These are phyloP conservation scores for Eidolon dupreanum DNA, from an alignment of 2,797 vertebrate genomes.

Conservation along the genomic window DNA sequence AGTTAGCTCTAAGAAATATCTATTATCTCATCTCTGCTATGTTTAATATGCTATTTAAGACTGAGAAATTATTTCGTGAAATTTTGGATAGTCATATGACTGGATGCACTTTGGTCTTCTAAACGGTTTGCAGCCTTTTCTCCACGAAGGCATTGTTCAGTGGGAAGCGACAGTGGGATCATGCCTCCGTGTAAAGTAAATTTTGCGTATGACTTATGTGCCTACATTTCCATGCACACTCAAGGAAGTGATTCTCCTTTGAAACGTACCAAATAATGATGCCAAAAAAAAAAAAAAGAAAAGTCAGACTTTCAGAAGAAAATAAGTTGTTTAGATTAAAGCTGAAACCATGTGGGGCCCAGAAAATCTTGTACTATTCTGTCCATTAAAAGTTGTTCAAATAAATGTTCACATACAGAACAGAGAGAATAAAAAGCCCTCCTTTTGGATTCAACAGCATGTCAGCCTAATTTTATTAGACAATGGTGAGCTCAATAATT, in stretches of 20 bases:
- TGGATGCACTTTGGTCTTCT: not conserved
- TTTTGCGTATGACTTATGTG: conserved; percentile 32
- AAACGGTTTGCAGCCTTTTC: not conserved
- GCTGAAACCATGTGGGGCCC: conserved; percentile 35
- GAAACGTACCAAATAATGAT: conserved; percentile 53
- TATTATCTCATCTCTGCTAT: not conserved
- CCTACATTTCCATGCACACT: conserved; percentile 23
- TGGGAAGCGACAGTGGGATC: not conserved
- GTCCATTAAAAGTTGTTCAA: conserved; percentile 59
- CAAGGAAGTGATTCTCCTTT: conserved; percentile 47
- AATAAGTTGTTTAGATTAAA: conserved; percentile 58
- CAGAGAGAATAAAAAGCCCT: not conserved
- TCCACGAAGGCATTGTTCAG: conserved; percentile 20
- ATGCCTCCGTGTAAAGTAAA: not conserved
- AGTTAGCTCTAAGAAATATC: conserved; percentile 13
- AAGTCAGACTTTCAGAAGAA: conserved; percentile 53
- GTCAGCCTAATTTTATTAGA: conserved; percentile 58
- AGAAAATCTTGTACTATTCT: conserved; percentile 42
- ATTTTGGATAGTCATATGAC: not conserved
- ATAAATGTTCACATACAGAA: conserved; percentile 24
- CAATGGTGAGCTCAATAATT: conserved; percentile 61
- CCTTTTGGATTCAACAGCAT: not conserved
- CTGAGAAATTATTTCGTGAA: conserved; percentile 1
- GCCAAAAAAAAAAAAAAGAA: not conserved
- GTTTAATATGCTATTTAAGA: conserved; percentile 38